Percentiles rank a stretch among this genome's conserved stretches.
phyloP scores from a whole-genome alignment of 2,888 invertebrate genomes.

The Gastrophysa polygoni region DNA sequence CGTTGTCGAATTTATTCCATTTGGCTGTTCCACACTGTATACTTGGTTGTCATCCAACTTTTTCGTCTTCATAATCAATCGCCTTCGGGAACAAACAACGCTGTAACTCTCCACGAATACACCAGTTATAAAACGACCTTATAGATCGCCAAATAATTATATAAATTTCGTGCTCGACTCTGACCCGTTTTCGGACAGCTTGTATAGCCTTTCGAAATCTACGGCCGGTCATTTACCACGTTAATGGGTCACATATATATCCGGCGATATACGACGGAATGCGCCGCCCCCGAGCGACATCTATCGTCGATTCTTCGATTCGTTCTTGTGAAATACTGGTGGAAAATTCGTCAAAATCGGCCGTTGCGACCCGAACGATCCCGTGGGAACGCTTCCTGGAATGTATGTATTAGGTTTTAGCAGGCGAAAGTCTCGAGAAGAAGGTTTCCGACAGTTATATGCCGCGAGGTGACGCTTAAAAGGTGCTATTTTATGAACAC shows the following conservation, averaged over 20 bases:
- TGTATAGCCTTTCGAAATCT: conserved; percentile 43
- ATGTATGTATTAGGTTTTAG: neutral
- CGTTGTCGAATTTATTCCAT: too few species aligned
- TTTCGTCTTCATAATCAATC: conserved; percentile 9
- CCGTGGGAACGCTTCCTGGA: conserved; percentile 10
- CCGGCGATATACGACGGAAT: conserved; percentile 25
- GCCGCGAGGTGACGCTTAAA: neutral
- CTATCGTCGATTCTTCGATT: conserved; percentile 29
- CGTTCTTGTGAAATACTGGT: conserved; percentile 24
- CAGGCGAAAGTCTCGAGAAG: neutral
- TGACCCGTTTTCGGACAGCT: conserved; percentile 44
- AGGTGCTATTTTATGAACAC: neutral
- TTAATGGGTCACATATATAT: conserved; percentile 42
- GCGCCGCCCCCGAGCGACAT: conserved; percentile 27
- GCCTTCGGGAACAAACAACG: conserved; percentile 1
- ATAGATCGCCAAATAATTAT: conserved; percentile 37
- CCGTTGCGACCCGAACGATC: conserved; percentile 15
- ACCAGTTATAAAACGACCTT: conserved; percentile 30
- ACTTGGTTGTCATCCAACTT: neutral
- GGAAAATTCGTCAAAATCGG: conserved; percentile 30
- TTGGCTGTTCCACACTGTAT: too few species aligned
- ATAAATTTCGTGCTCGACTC: conserved; percentile 40
- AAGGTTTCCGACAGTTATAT: too few species aligned
- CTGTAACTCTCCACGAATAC: conserved; percentile 24
- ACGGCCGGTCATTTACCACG: conserved; percentile 43